Conservation (phyloP, 1,140 invertebrate genomes). For the Sycobia sp. region DNA sequence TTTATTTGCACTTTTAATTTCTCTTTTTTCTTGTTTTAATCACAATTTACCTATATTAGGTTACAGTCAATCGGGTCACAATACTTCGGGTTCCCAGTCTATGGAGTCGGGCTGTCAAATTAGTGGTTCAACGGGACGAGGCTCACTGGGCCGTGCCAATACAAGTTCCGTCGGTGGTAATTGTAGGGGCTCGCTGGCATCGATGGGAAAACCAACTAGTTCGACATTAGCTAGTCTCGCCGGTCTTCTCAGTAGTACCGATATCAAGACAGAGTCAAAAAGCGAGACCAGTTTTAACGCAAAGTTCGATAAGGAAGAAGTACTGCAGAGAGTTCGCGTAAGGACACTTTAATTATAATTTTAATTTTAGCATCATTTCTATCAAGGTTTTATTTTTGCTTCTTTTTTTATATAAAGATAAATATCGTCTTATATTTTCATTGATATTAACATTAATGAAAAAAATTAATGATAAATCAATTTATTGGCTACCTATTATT, state of each 20-base stretch:
- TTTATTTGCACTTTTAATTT: not conserved
- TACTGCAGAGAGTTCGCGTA: slow-evolving; percentile 67
- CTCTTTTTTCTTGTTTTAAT: too few relatives aligned
- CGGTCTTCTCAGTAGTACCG: slow-evolving; percentile 67
- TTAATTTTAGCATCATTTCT: too few relatives aligned
- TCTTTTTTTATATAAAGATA: too few relatives aligned
- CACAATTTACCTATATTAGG: slow-evolving; percentile 36
- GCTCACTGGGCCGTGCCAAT: slow-evolving; percentile 60
- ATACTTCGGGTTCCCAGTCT: slow-evolving; percentile 64
- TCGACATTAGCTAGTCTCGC: slow-evolving; percentile 81
- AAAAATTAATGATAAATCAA: not conserved
- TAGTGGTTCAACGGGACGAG: slow-evolving; percentile 57
- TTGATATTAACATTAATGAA: too few relatives aligned
- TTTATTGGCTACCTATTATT: too few relatives aligned
- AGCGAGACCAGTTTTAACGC: slow-evolving; percentile 57
- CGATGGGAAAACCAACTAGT: slow-evolving; percentile 80
- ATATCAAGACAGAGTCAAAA: slow-evolving; percentile 56
- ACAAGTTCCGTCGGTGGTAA: slow-evolving; percentile 68
- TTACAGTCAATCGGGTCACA: slow-evolving; percentile 60
- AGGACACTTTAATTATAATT: too few relatives aligned
- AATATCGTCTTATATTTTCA: too few relatives aligned
- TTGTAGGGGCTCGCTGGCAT: slow-evolving; percentile 74
- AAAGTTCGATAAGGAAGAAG: slow-evolving; percentile 63
- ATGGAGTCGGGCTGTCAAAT: slow-evolving; percentile 63
- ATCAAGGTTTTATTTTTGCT: not conserved